A percentile compares a stretch with the other conserved stretches of the same genome.
Evolutionary conservation across 2,797 vertebrate species (phyloP).

Genomic region (Rhinatrema bivittatum): DNA sequence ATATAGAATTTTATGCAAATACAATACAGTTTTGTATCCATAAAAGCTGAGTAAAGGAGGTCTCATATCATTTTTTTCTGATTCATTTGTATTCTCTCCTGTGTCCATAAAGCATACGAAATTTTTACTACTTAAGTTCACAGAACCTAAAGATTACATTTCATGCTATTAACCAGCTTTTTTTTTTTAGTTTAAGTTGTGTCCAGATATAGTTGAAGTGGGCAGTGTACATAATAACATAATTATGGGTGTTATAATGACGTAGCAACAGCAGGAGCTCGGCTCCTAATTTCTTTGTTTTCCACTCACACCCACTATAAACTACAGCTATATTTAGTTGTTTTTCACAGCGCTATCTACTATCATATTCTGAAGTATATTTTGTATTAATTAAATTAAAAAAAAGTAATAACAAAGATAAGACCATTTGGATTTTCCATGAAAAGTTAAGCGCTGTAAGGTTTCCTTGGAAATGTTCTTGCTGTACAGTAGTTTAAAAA

Average conservation of each 20-base stretch:
- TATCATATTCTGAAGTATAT: slow-evolving; percentile 28
- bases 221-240: slow-evolving; percentile 43
- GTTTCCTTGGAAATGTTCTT: slow-evolving; percentile 26
- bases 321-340: slow-evolving; percentile 63
- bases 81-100: too few species aligned
- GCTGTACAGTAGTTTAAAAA: background rate
- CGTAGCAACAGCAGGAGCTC: slow-evolving; percentile 46
- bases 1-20: too few species aligned
- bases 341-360: slow-evolving; percentile 53
- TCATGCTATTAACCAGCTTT: slow-evolving; percentile 46
- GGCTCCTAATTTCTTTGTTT: slow-evolving; percentile 54
- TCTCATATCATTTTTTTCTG: too few species aligned
- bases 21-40: too few species aligned
- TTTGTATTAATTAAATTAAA: slow-evolving; percentile 26
- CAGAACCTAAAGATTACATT: slow-evolving; percentile 36
- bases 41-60: too few species aligned
- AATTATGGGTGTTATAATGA: slow-evolving; percentile 52
- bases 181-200: slow-evolving; percentile 42
- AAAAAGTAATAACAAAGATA: slow-evolving; percentile 60
- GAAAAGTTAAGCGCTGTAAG: slow-evolving; percentile 20
- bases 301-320: slow-evolving; percentile 63
- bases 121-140: slow-evolving; percentile 20
- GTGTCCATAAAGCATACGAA: too few species aligned
- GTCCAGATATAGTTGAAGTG: slow-evolving; percentile 43
- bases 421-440: slow-evolving; percentile 65